Evolutionary conservation across 1,140 invertebrate species (phyloP).

Genomic region (Oreohelix idahoensis): DNA sequence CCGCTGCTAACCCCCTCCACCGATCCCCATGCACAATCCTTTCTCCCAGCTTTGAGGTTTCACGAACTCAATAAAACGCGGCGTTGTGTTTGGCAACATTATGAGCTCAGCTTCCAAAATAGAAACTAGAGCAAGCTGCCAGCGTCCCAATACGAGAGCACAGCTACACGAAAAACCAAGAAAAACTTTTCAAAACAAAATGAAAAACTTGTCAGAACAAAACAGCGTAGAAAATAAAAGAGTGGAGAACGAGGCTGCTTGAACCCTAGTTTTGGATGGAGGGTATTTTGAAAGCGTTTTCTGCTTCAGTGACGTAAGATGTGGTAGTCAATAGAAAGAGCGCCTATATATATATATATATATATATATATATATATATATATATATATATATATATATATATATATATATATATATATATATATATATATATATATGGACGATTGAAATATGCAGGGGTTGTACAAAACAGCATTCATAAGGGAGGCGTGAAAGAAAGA

Average conservation of each 20-base stretch:
- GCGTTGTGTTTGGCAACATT: constrained; percentile 25
- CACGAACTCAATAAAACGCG: background rate
- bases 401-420: too few species aligned
- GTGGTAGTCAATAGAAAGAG: background rate
- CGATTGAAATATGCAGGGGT: too few species aligned
- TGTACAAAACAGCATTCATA: too few species aligned
- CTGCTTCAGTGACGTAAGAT: background rate
- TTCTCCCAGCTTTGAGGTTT: too few species aligned
- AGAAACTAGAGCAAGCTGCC: background rate
- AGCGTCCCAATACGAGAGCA: background rate
- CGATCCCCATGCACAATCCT: background rate
- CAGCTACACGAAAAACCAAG: background rate
- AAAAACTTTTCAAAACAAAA: background rate
- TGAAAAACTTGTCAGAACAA: background rate
- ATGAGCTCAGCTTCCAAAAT: constrained; percentile 28
- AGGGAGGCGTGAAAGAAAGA: too few species aligned
- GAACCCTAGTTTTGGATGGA: too few species aligned
- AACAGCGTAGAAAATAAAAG: background rate
- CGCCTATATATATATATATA: background rate
- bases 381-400: too few species aligned
- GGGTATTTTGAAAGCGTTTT: background rate
- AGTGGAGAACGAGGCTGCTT: background rate
- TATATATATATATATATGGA: too few species aligned
- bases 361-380: too few species aligned
- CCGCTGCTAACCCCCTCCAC: background rate